Evolutionary conservation across 2,113 vertebrate species (phyloP).

Genomic region (Progne subis): DNA sequence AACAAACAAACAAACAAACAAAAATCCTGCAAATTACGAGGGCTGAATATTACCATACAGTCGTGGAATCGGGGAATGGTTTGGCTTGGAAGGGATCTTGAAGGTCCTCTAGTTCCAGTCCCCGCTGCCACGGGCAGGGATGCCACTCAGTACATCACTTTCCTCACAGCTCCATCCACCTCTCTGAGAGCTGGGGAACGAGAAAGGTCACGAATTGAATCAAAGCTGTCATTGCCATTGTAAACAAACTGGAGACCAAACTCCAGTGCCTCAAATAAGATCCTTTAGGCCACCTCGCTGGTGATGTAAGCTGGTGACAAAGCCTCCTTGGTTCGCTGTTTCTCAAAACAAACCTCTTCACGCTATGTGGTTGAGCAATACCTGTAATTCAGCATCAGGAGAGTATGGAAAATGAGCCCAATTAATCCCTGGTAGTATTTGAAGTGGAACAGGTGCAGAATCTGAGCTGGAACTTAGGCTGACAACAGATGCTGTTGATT

Average conservation of each 20-base stretch:
- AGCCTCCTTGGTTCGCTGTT: not conserved
- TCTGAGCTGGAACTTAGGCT: not conserved
- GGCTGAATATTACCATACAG: not conserved
- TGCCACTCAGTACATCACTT: not conserved
- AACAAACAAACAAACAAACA: not conserved
- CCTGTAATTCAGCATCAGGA: not conserved
- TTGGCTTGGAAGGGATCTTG: not conserved
- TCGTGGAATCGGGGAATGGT: not conserved
- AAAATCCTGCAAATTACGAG: not conserved
- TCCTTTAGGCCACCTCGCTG: not conserved
- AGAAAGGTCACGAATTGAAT: not conserved
- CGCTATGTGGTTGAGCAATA: not conserved
- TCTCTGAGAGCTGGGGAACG: not conserved
- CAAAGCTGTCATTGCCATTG: not conserved
- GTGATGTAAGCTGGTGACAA: not conserved
- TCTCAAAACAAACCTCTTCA: not conserved
- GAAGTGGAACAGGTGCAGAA: not conserved
- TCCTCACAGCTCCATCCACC: not conserved
- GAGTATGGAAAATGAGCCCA: not conserved
- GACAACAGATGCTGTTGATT: not conserved
- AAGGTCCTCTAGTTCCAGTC: not conserved
- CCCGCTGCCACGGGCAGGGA: not conserved
- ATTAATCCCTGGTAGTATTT: not conserved
- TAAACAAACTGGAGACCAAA: not conserved
- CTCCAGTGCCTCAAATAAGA: not conserved